Base-by-base conservation (phyloP, 2,888 invertebrate genomes). In the Gastrophysa polygoni region DNA sequence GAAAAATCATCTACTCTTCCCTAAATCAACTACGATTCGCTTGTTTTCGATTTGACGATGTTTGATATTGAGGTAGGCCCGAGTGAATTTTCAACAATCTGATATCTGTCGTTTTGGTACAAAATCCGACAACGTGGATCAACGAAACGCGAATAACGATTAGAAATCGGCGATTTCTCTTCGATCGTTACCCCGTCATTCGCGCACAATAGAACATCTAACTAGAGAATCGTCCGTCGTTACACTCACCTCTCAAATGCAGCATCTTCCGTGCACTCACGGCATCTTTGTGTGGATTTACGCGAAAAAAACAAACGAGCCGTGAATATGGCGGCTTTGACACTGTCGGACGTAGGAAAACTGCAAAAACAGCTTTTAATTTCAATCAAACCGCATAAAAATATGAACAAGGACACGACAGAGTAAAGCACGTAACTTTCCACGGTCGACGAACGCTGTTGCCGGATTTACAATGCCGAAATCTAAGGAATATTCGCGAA, bases 381-480 rank as follows among this genome's bases (percentile, higher is more conserved):
- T 63, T 66, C 52, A 63, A 61, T 64, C 62, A 57, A 65, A 66
- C 64, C 60, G 56, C 59, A 64, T 68, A 68, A 68, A 68, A 66
- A 68, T 68, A 68, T 59, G 66, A 59, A 64, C 66, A 66, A 66
- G 66, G 66, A 66, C 68, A 63, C 63, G 55, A 55, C 54, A 32
- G 60, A 68, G 64, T 66, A 68, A 66, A 68, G 66, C 66, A 66
- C 68, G 66, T 60, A 66, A 68, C 66, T 66, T 68, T 68, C 68
- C 66, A 58, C 66, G 57, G 65, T 52, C 62, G 56, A 49, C 48
- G 48, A 21, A 64, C 66, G 61, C 34, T 46, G 68, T 68, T 68
- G 68, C 62, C 68, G 46, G 18, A 17, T 49, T 18, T 28, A 6
- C 47, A 11, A n/a, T 28, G 38, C 14, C 57, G 61, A 64, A 57